Evolutionary conservation across 2,888 invertebrate species (phyloP), one percentile per base, ranked within the genome.

Genomic region (Lycaena phlaeas): DNA sequence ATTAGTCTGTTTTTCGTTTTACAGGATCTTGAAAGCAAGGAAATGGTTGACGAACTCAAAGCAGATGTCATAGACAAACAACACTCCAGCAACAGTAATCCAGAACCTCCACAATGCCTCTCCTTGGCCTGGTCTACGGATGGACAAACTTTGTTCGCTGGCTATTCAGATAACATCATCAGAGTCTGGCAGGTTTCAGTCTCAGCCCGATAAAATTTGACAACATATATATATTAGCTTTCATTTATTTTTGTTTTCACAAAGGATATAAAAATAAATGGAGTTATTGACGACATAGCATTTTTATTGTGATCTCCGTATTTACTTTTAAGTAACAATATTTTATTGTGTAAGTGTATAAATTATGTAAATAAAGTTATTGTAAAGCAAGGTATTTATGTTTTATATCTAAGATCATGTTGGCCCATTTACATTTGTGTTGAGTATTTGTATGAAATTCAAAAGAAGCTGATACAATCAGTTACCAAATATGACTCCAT

Each of bases 91-190:
- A 26, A 40, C 14, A 87, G 90, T 42, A 96, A 96, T 81, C 91
- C 94, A 37, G 95, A 95, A 64, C 95, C 95, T 54, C 97, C 98
- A 31, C 95, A 96, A 74, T 99, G 99, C 82, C 88, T 97, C 54
- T 98, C 97, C 3, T 87, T 98, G 63, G 97, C 98, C 14, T 99
- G 99, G 99, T 98, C 98, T 44, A 95, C 97, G 37, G 98, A 99
- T 72, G 99, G 99, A 51, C 98, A 98, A 81, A 99, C 98, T 34
- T 87, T 99, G 60, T 99, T 98, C 69, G 97, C 98, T 68, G 98
- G 99, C 44, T 99, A 98, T 85, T 97, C 98, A 12, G 99, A 99
- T 86, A 97, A 97, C 78, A 92, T 92, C 53, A 99, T 99, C 76
- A 89, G 99, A 73, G 98, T 98, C 49, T 99, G 98, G 98, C 98